Percentiles rank a stretch among this genome's conserved stretches.
Evolutionary conservation across 2,888 invertebrate genomes (phyloP).

Genomic region (Synergus japonicus): DNA sequence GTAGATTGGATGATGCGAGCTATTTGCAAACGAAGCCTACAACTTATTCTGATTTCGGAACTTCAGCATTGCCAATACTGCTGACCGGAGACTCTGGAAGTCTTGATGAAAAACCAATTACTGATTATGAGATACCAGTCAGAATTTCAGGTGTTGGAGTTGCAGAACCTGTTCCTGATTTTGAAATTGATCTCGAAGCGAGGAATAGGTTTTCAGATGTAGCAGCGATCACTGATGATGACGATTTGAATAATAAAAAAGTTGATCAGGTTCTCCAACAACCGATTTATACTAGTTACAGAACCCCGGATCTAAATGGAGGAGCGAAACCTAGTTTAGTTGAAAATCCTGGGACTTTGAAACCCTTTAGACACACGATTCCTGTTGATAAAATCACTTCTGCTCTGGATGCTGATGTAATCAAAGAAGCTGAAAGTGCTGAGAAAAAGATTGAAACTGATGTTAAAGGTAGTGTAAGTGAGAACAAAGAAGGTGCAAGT

Average conservation of each 20-base stretch:
- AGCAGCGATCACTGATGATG: conserved; percentile 52
- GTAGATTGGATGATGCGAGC: conserved; percentile 21
- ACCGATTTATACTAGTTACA: conserved; percentile 73
- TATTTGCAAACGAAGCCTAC: background rate
- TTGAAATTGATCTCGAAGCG: conserved; percentile 68
- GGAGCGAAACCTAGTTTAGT: conserved; percentile 68
- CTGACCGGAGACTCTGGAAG: background rate
- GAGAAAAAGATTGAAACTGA: conserved; percentile 11
- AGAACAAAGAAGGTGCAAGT: conserved; percentile 21
- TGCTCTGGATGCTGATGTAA: conserved; percentile 50
- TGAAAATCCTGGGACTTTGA: conserved; percentile 69
- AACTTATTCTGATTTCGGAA: background rate
- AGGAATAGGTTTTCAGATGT: conserved; percentile 67
- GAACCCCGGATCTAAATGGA: conserved; percentile 71
- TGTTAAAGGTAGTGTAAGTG: background rate
- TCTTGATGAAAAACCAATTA: background rate
- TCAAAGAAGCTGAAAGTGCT: conserved; percentile 14
- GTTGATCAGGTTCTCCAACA: conserved; percentile 56
- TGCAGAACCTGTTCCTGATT: conserved; percentile 74
- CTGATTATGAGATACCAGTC: conserved; percentile 38
- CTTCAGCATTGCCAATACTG: conserved; percentile 17
- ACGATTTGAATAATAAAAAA: conserved; percentile 52
- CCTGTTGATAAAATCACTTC: conserved; percentile 73
- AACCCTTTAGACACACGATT: conserved; percentile 74
- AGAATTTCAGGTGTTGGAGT: conserved; percentile 70